Conservation (phyloP, 2,113 vertebrate species). For the Oncorhynchus clarkii region DNA sequence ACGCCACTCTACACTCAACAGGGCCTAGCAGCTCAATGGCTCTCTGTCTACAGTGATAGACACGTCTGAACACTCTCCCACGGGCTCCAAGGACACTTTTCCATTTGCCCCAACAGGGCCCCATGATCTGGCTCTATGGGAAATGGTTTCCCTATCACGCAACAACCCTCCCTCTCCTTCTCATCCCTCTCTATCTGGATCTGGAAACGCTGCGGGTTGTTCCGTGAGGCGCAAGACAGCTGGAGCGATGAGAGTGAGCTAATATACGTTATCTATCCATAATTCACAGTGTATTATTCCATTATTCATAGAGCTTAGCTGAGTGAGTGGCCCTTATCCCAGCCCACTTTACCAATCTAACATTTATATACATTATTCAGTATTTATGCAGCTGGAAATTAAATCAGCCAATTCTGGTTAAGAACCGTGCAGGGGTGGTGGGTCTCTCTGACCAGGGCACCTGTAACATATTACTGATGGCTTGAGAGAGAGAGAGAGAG, state of each 20-base stretch:
- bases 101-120: conserved; percentile 22
- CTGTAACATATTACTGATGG: conserved; percentile 39
- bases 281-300: conserved; percentile 54
- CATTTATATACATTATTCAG: conserved; percentile 44
- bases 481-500: conserved; percentile 12
- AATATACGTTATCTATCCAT: conserved; percentile 59
- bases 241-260: conserved; percentile 56
- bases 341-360: conserved; percentile 38
- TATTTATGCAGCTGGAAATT: conserved; percentile 43
- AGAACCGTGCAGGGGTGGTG: conserved; percentile 12
- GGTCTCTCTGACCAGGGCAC: background rate
- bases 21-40: background rate
- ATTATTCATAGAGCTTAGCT: conserved; percentile 55
- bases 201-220: conserved; percentile 40
- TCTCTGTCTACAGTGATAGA: conserved; percentile 17
- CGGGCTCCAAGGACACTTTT: conserved; percentile 36
- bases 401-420: conserved; percentile 37
- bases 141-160: conserved; percentile 22
- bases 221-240: conserved; percentile 36
- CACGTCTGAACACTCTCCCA: background rate
- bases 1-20: background rate
- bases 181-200: conserved; percentile 26
- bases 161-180: conserved; percentile 25
- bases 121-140: conserved; percentile 13
- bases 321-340: conserved; percentile 40